Evolutionary conservation across 1,140 invertebrate species (phyloP), one percentile per base, ranked within the genome.

Genomic region (Octopus bimaculoides): DNA sequence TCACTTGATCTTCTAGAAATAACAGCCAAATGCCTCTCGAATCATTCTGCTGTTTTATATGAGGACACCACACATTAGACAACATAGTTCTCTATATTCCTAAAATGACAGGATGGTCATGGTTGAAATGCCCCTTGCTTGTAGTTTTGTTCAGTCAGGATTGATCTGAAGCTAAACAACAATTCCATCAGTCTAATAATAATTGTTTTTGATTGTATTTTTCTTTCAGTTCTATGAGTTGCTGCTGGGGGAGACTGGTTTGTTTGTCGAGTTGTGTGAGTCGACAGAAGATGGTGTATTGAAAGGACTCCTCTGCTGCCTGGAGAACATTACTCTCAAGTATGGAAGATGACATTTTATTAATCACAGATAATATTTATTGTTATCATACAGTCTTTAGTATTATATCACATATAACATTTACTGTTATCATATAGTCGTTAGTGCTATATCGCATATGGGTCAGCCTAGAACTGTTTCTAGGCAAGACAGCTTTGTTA

Each of bases 301-400:
- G 17, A 79, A 82, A 76, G 85, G 83, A 20, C 85, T 86, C 54
- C 81, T 89, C 10, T 85, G 87, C 75, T 89, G 88, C 82, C 66
- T 89, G 17, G 85, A 88, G 78, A 86, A 87, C 80, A 82, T 89
- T 20, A 85, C 84, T 74, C 66, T 85, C 10, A 87, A 82, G 87
- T 88, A 84, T 20, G 79, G 20, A 17, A 12, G 5, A 41, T 3
- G 0, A 41, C 26, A 41, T 41, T 41, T 41, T 41, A 41, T 41
- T 41, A 41, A 41, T 41, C 26, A 41, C 26, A 41, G 1, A 41
- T 41, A 41, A 41, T 41, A 41, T 41, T 41, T 41, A 41, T 41
- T 41, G 26, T 41, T 41, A 41, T 41, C 1, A 41, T 41, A 41
- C 26, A 41, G 26, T 41, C 26, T 41, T 41, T 41, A 41, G 26